Evolutionary conservation across 1,140 invertebrate species (phyloP), one percentile per base, ranked within the genome.

Genomic region (Macrobrachium rosenbergii): DNA sequence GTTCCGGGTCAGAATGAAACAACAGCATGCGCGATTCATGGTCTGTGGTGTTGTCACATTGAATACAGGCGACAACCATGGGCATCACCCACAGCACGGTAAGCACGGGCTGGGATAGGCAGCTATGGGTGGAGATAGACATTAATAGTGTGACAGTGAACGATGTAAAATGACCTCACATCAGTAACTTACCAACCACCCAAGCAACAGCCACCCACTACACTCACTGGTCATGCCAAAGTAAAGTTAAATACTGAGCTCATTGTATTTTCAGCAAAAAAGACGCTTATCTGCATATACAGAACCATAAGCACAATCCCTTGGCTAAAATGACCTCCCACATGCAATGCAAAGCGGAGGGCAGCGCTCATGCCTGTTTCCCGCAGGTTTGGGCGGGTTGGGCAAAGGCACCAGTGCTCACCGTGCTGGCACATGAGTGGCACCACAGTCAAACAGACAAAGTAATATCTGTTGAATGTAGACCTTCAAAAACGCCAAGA

Each of bases 401-500:
- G 37, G n/a, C 28, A 75, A 17, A 45, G 73, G 37, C 37, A 60
- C 60, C 23, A 78, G 52, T 77, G 82, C 82, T 77, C 82, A 84
- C 73, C 60, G 82, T 77, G 73, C 75, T 60, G 10, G 37, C 63
- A 80, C 7, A 43, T 64, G 82, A 73, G 82, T 77, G 82, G 17
- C 72, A 59, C 43, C 60, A 77, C 77, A 72, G 73, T 77, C 59
- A 52, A 64, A 84, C 73, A 84, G 43, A 84, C 82, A 84, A 84
- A 84, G 60, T 77, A 76, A 76, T 83, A 64, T 52, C 63, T 43
- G 72, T 59, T 84, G 82, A 52, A 77, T 84, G 82, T 63, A 84
- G 82, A 84, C 82, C 82, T 84, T 77, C 82, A 84, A 59, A 84
- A 77, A 84, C 60, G 73, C 14, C 58, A 64, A 59, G 23, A 64